Conservation (phyloP, 2,888 invertebrate genomes). For the Perithous albicinctus region DNA sequence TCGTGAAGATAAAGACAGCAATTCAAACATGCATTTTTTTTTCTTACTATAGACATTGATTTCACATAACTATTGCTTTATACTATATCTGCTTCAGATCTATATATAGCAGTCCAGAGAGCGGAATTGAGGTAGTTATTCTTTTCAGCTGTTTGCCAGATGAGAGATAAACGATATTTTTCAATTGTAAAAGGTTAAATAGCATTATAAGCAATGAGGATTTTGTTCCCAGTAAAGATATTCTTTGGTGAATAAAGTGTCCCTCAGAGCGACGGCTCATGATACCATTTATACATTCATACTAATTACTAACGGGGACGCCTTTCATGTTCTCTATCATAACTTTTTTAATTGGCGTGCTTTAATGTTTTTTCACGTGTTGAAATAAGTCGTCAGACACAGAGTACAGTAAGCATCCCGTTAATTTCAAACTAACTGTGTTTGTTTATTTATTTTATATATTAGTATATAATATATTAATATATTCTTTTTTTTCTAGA, state of each 20-base stretch:
- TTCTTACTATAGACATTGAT: background rate
- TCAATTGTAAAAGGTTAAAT: background rate
- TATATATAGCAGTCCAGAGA: background rate
- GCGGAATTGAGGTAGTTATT: background rate
- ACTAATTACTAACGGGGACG: background rate
- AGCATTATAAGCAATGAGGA: background rate
- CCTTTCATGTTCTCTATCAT: background rate
- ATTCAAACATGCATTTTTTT: background rate
- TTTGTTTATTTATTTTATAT: too few relatives aligned
- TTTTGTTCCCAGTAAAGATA: background rate
- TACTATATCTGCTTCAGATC: too few relatives aligned
- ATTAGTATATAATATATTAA: too few relatives aligned
- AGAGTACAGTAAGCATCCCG: too few relatives aligned
- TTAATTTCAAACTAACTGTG: too few relatives aligned
- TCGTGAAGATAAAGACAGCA: slow-evolving; percentile 6
- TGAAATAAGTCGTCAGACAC: too few relatives aligned
- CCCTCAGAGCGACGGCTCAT: background rate
- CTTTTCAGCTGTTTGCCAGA: background rate
- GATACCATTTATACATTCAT: background rate
- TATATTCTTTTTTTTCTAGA: too few relatives aligned
- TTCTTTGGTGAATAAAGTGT: background rate
- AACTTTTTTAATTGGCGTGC: background rate
- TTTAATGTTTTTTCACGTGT: background rate
- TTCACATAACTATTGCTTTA: background rate
- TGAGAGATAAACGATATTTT: background rate